These are phyloP conservation scores for Agraylea sexmaculata DNA, from an alignment of 1,140 invertebrate genomes.

Conservation along the genomic window DNA sequence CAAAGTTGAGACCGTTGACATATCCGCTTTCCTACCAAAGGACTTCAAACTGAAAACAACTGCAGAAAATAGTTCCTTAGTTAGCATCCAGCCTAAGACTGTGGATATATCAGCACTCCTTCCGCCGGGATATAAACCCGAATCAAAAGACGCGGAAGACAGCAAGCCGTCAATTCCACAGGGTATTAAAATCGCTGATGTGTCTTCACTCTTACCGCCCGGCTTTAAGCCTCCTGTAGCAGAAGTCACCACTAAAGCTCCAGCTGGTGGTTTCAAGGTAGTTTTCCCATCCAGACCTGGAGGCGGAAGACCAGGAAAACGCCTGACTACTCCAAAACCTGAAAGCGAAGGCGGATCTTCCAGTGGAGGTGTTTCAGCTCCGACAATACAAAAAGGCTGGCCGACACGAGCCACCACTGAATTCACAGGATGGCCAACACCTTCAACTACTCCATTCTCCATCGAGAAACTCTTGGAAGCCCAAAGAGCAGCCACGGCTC, in stretches of 20 bases:
- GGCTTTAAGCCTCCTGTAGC: constrained; percentile 22
- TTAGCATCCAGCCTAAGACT: constrained; percentile 34
- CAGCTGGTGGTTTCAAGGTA: constrained; percentile 47
- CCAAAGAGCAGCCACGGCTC: constrained; percentile 51
- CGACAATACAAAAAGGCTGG: constrained; percentile 68
- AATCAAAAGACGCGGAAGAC: constrained; percentile 25
- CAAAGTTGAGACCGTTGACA: constrained; percentile 43
- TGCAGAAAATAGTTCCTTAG: constrained; percentile 36
- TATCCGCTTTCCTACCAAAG: constrained; percentile 51
- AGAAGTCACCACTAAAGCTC: constrained; percentile 30
- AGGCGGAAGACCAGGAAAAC: constrained; percentile 47
- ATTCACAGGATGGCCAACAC: constrained; percentile 80
- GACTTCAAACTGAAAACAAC: constrained; percentile 39
- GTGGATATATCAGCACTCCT: constrained; percentile 48
- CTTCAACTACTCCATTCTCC: constrained; percentile 70
- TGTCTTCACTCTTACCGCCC: constrained; percentile 24
- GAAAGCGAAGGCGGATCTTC: constrained; percentile 21
- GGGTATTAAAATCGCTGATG: constrained; percentile 41
- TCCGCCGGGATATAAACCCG: constrained; percentile 45
- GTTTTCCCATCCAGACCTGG: constrained; percentile 71
- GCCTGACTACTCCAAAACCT: constrained; percentile 46
- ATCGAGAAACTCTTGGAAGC: constrained; percentile 66
- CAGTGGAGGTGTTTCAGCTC: constrained; percentile 37
- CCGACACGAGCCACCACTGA: constrained; percentile 72
- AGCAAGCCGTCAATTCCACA: constrained; percentile 25